Evolutionary conservation across 2,888 invertebrate genomes (phyloP), one percentile per base, ranked within the genome.

Genomic region (Aspidapion aeneum): DNA sequence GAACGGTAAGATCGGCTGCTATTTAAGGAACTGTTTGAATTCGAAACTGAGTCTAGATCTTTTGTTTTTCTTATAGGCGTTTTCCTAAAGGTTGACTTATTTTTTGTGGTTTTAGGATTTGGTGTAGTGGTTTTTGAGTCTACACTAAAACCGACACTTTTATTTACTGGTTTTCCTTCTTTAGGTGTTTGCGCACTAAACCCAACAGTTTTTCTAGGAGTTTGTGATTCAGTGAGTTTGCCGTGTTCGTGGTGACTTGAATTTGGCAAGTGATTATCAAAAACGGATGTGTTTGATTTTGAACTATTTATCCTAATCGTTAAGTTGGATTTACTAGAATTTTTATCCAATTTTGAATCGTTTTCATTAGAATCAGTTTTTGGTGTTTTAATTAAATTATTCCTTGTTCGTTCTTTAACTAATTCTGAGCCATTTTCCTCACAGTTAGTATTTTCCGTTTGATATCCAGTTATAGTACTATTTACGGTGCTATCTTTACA

Each of bases 151-250:
- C 52, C 19, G 7, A 19, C 19, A 52, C n/a, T 52, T 52, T 52
- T 52, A 9, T 52, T 17, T n/a, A 7, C 5, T 52, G 52, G 3
- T 19, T 19, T 52, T 52, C 18, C n/a, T 52, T 52, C 19, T 52
- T 52, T 35, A 12, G 35, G 3, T 7, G 35, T 35, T 35, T 35
- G 35, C n/a, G n/a, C 52, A 50, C 57, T 57, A 50, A 50, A 61
- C 18, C 61, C 61, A 35, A 62, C 57, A 57, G 3, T 54, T 48
- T 61, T 62, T 58, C 19, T 52, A n/a, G 21, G 21, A 1, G 58
- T 58, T 18, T 9, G 9, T 7, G 18, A 9, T 21, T 21, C 1
- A 20, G 61, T 48, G 2, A 48, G 18, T 54, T 20, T 35, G n/a
- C 7, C 5, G n/a, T 19, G 19, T 9, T 52, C 18, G n/a, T 18